These are phyloP conservation scores for Puffinus mauretanicus DNA, from an alignment of 2,113 vertebrate genomes.

Conservation along the genomic window DNA sequence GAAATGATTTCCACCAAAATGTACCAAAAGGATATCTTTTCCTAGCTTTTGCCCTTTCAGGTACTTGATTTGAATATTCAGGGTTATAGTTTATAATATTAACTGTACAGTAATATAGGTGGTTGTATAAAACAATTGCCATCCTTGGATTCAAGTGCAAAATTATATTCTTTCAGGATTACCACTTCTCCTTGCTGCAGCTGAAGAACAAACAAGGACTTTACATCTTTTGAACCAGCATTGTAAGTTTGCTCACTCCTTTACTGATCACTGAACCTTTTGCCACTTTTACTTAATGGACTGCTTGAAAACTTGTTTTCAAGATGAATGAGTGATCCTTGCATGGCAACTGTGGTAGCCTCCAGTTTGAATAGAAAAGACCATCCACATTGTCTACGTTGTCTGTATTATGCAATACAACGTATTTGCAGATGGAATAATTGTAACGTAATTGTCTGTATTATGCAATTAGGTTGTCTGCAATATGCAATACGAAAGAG, in stretches of 20 bases:
- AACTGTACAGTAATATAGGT: not conserved
- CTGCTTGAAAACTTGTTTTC: not conserved
- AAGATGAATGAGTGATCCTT: not conserved
- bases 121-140: not conserved
- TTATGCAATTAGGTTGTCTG: not conserved
- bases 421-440: not conserved
- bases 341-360: not conserved
- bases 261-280: not conserved
- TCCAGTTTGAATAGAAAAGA: not conserved
- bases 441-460: not conserved
- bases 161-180: not conserved
- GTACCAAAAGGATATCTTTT: not conserved
- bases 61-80: not conserved
- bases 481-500: not conserved
- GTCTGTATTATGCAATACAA: not conserved
- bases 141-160: not conserved
- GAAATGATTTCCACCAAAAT: not conserved
- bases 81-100: not conserved
- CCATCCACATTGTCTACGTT: accelerated
- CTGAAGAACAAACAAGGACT: not conserved
- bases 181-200: not conserved
- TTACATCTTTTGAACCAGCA: not conserved
- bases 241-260: not conserved
- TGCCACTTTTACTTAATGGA: not conserved
- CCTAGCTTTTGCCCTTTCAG: not conserved